Percentiles rank a stretch among this genome's conserved stretches.
Conservation (phyloP, 2,113 vertebrate genomes). For the Rhinoptilus africanus region DNA sequence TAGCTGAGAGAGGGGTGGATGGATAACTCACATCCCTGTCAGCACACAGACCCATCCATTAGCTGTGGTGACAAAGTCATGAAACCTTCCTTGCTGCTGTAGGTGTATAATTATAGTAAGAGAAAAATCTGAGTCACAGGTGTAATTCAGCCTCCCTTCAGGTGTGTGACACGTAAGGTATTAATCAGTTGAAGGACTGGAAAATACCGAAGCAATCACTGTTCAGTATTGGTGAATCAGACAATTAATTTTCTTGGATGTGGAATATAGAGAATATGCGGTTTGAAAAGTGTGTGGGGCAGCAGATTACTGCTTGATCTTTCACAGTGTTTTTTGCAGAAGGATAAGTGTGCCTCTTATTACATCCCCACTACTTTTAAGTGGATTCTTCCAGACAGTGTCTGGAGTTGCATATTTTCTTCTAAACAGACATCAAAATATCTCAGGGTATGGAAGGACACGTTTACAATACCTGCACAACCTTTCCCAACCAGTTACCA, state of each 20-base stretch:
- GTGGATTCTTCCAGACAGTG: background rate
- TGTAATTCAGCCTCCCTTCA: constrained; percentile 7
- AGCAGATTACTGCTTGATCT: background rate
- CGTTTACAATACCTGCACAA: background rate
- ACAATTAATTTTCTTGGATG: background rate
- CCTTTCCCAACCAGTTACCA: background rate
- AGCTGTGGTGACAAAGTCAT: background rate
- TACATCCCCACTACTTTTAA: background rate
- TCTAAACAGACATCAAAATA: background rate
- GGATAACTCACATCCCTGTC: background rate
- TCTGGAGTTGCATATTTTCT: background rate
- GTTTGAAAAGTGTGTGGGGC: background rate
- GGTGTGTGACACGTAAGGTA: background rate
- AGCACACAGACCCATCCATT: background rate
- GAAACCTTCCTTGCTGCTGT: background rate
- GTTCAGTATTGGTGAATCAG: background rate
- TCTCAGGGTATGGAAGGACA: background rate
- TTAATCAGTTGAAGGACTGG: background rate
- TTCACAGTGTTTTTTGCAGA: background rate
- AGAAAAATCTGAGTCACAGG: background rate
- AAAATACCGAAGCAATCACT: background rate
- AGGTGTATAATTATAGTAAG: background rate
- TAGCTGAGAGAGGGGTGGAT: background rate
- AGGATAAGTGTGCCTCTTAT: background rate
- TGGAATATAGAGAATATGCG: background rate